Conservation (phyloP, 2,113 vertebrate species). For the Eurypyga helias region DNA sequence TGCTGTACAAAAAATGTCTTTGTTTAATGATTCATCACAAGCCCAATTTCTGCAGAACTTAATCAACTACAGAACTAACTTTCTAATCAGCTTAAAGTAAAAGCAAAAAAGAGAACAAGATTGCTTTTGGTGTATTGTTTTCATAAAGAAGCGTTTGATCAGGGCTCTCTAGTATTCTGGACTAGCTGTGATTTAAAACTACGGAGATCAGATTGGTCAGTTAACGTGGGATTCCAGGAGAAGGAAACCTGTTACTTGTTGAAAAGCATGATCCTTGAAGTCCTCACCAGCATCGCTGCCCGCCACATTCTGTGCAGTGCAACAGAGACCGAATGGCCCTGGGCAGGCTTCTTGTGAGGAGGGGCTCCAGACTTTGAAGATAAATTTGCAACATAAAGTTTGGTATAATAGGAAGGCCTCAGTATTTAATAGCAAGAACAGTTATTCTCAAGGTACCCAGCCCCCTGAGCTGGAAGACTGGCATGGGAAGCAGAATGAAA, state of each 20-base stretch:
- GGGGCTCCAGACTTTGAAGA: neutral
- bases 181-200: neutral
- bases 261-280: neutral
- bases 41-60: constrained; percentile 78
- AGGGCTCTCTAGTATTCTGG: neutral
- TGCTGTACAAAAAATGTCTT: constrained; percentile 73
- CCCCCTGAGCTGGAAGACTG: too few relatives aligned
- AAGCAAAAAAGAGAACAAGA: neutral
- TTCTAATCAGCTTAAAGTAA: constrained; percentile 70
- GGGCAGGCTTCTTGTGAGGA: neutral
- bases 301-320: neutral
- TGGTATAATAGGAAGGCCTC: neutral
- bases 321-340: neutral
- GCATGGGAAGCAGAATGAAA: too few relatives aligned
- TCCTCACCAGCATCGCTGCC: neutral
- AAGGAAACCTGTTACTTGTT: neutral
- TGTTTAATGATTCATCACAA: constrained; percentile 80
- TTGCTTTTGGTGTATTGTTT: constrained; percentile 17
- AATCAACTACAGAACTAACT: constrained; percentile 77
- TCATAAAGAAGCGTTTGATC: neutral
- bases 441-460: too few relatives aligned
- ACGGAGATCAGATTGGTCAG: neutral
- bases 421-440: too few relatives aligned
- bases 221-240: neutral
- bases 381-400: neutral